Percentiles rank a stretch among this genome's conserved stretches.
Evolutionary conservation across 2,113 vertebrate genomes (phyloP).

Genomic region (Oxygymnocypris stewartii): DNA sequence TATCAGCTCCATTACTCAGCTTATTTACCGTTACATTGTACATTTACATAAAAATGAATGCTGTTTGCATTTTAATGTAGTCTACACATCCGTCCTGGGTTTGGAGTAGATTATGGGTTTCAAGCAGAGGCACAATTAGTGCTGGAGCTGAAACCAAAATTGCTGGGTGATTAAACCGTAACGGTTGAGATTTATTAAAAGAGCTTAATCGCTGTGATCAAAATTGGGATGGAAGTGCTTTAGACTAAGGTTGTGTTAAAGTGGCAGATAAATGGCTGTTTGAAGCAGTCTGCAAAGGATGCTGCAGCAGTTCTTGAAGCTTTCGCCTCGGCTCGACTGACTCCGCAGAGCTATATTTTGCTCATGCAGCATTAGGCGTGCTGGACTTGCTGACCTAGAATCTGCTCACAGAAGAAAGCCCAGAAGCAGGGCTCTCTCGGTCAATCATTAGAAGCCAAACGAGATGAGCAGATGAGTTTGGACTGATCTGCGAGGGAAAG

Average conservation of each 20-base stretch:
- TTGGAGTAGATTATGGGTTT: slow-evolving; percentile 31
- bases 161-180: slow-evolving; percentile 18
- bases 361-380: slow-evolving; percentile 41
- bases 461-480: slow-evolving; percentile 27
- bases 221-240: neutral
- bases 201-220: slow-evolving; percentile 33
- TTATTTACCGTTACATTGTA: slow-evolving; percentile 11
- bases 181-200: slow-evolving; percentile 35
- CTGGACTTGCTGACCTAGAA: slow-evolving; percentile 59
- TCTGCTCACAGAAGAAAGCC: slow-evolving; percentile 27
- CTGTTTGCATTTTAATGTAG: neutral
- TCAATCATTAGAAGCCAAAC: slow-evolving; percentile 41
- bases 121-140: slow-evolving; percentile 17
- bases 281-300: slow-evolving; percentile 33
- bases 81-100: neutral
- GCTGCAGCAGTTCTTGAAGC: neutral
- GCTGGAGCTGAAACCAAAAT: slow-evolving; percentile 35
- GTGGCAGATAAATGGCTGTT: slow-evolving; percentile 1
- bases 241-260: neutral
- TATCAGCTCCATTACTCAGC: slow-evolving; percentile 21
- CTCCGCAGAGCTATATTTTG: slow-evolving; percentile 42
- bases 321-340: neutral
- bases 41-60: neutral
- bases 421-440: slow-evolving; percentile 36
- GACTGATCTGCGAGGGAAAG: slow-evolving; percentile 31